Percentiles rank a stretch among this genome's conserved stretches.
phyloP scores from a whole-genome alignment of 2,888 invertebrate species.

The Brassicogethes aeneus region DNA sequence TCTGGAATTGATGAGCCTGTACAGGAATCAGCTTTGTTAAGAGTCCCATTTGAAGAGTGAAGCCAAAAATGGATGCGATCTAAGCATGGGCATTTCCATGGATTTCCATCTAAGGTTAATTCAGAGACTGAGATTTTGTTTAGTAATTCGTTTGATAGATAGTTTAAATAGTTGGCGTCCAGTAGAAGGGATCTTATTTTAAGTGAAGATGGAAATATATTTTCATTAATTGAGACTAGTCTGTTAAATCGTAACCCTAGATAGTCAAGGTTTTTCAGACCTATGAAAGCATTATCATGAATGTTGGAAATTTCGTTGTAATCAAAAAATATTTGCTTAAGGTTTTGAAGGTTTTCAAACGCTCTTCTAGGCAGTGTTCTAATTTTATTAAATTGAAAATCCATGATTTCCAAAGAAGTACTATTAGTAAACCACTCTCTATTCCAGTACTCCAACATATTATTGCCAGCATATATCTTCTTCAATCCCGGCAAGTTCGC shows the following conservation, averaged over 20 bases:
- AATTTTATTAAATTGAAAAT: slow-evolving; percentile 21
- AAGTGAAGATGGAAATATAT: slow-evolving; percentile 19
- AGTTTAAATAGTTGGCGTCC: slow-evolving; percentile 24
- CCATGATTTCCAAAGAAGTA: slow-evolving; percentile 16
- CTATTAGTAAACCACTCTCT: slow-evolving; percentile 22
- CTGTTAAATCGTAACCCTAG: slow-evolving; percentile 22
- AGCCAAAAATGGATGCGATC: slow-evolving; percentile 20
- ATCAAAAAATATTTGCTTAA: slow-evolving; percentile 19
- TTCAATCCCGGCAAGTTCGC: slow-evolving; percentile 15
- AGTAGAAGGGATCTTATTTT: slow-evolving; percentile 16
- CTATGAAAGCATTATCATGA: slow-evolving; percentile 20
- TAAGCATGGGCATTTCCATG: slow-evolving; percentile 27
- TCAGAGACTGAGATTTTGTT: slow-evolving; percentile 16
- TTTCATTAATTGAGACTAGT: slow-evolving; percentile 15
- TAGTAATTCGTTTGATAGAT: slow-evolving; percentile 18
- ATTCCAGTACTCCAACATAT: slow-evolving; percentile 20
- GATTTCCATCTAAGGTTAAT: slow-evolving; percentile 20
- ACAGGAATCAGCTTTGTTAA: slow-evolving; percentile 13
- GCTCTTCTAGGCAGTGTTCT: slow-evolving; percentile 18
- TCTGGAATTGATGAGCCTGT: slow-evolving; percentile 12
- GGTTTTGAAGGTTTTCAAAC: slow-evolving; percentile 15
- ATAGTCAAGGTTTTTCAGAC: slow-evolving; percentile 18
- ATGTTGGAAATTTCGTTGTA: slow-evolving; percentile 22
- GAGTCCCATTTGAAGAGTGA: slow-evolving; percentile 14
- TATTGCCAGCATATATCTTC: slow-evolving; percentile 13